phyloP scores from a whole-genome alignment of 2,113 vertebrate species.

The Nipponia nippon region DNA sequence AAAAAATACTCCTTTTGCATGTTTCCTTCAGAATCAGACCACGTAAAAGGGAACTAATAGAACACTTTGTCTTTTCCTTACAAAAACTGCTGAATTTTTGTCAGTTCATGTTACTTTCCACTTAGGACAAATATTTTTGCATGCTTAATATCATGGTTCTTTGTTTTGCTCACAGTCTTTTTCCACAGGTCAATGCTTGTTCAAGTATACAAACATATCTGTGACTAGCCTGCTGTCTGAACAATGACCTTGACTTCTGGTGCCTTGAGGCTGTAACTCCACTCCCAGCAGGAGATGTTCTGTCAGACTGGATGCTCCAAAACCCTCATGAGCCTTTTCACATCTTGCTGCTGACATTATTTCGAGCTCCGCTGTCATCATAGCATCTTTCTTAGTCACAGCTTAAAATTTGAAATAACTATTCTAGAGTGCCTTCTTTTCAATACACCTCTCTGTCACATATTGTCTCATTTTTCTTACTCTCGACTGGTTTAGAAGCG shows the following conservation, averaged over 20 bases:
- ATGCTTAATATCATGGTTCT: neutral
- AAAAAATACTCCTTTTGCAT: neutral
- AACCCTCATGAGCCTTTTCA: neutral
- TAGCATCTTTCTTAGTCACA: neutral
- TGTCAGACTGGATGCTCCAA: neutral
- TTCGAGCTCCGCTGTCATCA: neutral
- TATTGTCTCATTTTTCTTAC: neutral
- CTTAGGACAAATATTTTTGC: neutral
- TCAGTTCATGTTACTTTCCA: neutral
- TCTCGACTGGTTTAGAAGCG: neutral
- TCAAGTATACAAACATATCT: neutral
- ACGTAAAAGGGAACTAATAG: neutral
- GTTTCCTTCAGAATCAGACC: neutral
- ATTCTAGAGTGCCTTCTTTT: neutral
- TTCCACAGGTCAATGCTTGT: neutral
- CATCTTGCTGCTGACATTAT: neutral
- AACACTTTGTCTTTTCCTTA: neutral
- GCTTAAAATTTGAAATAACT: neutral
- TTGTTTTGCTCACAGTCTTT: neutral
- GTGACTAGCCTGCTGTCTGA: neutral
- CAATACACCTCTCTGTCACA: neutral
- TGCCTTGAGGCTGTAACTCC: neutral
- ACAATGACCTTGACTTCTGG: neutral
- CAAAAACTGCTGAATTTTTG: neutral
- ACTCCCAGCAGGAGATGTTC: neutral